phyloP scores from a whole-genome alignment of 2,797 vertebrate genomes.

The Rhinatrema bivittatum region DNA sequence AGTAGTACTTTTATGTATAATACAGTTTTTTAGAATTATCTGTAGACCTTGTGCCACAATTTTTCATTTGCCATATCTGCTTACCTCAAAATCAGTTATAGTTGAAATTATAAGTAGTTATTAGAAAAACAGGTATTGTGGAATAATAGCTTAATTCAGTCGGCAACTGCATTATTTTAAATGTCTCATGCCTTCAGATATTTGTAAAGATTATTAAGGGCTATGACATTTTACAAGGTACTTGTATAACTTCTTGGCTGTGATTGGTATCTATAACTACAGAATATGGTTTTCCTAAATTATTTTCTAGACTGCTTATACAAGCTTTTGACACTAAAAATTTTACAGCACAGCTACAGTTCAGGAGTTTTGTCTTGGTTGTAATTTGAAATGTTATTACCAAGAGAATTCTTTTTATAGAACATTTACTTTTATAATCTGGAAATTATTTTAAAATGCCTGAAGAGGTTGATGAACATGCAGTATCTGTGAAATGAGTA shows the following conservation, averaged over 20 bases:
- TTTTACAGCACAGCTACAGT: slow-evolving; percentile 40
- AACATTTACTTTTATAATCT: slow-evolving; percentile 48
- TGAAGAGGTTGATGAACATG: slow-evolving; percentile 45
- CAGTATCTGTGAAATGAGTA: slow-evolving; percentile 18
- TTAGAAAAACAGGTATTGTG: too few relatives aligned
- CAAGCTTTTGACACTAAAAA: slow-evolving; percentile 47
- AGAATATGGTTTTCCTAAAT: slow-evolving; percentile 34
- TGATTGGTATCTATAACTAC: slow-evolving; percentile 31
- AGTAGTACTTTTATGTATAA: too few relatives aligned
- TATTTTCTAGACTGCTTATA: slow-evolving; percentile 32
- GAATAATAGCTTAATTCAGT: too few relatives aligned
- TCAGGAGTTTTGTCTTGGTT: slow-evolving; percentile 41
- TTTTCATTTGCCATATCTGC: too few relatives aligned
- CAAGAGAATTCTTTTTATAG: slow-evolving; percentile 43
- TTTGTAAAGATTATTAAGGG: too few relatives aligned
- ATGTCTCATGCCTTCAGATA: too few relatives aligned
- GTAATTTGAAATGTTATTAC: slow-evolving; percentile 48
- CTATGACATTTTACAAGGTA: too few relatives aligned
- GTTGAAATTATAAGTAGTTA: too few relatives aligned
- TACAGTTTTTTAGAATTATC: too few relatives aligned
- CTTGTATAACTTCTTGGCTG: slow-evolving; percentile 23
- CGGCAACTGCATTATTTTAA: too few relatives aligned
- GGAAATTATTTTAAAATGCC: slow-evolving; percentile 45
- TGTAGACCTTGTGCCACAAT: too few relatives aligned
- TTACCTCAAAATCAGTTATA: too few relatives aligned